A percentile compares a stretch with the other conserved stretches of the same genome.
Conservation (phyloP, 2,113 vertebrate species). For the Pelobates fuscus region DNA sequence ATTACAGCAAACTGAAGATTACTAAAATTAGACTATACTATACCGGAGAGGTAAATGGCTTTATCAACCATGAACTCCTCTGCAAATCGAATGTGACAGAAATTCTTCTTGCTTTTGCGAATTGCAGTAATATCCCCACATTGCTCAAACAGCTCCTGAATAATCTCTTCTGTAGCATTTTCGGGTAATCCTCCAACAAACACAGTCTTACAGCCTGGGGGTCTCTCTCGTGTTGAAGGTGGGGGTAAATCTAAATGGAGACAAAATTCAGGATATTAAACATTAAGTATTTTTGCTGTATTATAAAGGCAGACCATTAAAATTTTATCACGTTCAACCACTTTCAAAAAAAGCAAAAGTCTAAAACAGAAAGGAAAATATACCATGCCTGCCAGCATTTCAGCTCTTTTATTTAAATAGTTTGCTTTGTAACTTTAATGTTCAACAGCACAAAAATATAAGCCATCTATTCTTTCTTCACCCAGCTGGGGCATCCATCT, state of each 20-base stretch:
- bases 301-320: slow-evolving; percentile 12
- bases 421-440: background rate
- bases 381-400: background rate
- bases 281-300: background rate
- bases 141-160: slow-evolving; percentile 88
- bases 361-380: background rate
- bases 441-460: background rate
- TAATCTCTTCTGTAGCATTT: slow-evolving; percentile 85
- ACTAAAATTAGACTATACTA: slow-evolving; percentile 61
- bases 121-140: slow-evolving; percentile 87
- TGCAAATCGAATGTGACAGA: slow-evolving; percentile 87
- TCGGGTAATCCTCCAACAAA: slow-evolving; percentile 89
- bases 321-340: slow-evolving; percentile 3
- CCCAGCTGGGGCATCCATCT: too few relatives aligned
- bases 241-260: slow-evolving; percentile 79
- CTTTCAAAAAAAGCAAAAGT: background rate
- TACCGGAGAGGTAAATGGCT: slow-evolving; percentile 90
- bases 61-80: slow-evolving; percentile 93
- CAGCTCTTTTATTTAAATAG: background rate
- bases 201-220: slow-evolving; percentile 88
- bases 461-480: too few relatives aligned
- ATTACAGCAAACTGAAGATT: slow-evolving; percentile 54
- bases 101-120: slow-evolving; percentile 93
- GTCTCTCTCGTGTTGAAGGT: slow-evolving; percentile 86
- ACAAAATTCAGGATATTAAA: slow-evolving; percentile 7